These are phyloP conservation scores for Nephrotoma appendiculata DNA, from an alignment of 2,888 invertebrate genomes.

Conservation along the genomic window DNA sequence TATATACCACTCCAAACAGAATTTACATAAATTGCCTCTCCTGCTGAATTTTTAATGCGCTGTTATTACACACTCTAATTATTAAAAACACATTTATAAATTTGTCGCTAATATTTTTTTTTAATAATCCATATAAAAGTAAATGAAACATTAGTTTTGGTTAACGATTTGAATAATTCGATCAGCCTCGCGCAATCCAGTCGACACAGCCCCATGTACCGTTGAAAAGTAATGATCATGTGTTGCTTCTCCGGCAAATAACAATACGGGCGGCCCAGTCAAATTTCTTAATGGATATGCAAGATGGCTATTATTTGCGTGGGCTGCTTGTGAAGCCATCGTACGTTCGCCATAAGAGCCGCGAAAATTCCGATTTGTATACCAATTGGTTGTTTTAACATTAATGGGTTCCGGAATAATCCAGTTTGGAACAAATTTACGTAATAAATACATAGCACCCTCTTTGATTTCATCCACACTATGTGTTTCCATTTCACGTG, in stretches of 20 bases:
- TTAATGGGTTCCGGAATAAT: slow-evolving; percentile 23
- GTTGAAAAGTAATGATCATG: slow-evolving; percentile 47
- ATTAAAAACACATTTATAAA: no score
- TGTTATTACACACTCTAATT: no score
- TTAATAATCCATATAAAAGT: no score
- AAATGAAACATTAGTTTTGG: no score
- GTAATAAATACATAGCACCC: slow-evolving; percentile 26
- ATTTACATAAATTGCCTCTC: no score
- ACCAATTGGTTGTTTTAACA: slow-evolving; percentile 41
- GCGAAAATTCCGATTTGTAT: slow-evolving; percentile 39
- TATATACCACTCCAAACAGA: no score
- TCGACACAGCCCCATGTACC: slow-evolving; percentile 58
- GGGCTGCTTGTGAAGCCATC: slow-evolving; percentile 35
- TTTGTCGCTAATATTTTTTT: no score
- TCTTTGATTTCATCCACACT: slow-evolving; percentile 33
- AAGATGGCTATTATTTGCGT: slow-evolving; percentile 31
- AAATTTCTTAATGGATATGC: slow-evolving; percentile 35
- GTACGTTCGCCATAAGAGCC: slow-evolving; percentile 53
- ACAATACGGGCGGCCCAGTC: slow-evolving; percentile 36
- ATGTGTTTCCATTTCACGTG: slow-evolving; percentile 44
- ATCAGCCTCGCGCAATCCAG: slow-evolving; percentile 58
- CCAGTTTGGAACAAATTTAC: slow-evolving; percentile 25
- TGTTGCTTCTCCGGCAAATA: slow-evolving; percentile 55
- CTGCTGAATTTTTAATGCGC: no score
- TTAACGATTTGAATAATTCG: slow-evolving; percentile 31